Percentiles rank a stretch among this genome's conserved stretches.
phyloP scores from a whole-genome alignment of 2,888 invertebrate species.

The Epirrita christyi region DNA sequence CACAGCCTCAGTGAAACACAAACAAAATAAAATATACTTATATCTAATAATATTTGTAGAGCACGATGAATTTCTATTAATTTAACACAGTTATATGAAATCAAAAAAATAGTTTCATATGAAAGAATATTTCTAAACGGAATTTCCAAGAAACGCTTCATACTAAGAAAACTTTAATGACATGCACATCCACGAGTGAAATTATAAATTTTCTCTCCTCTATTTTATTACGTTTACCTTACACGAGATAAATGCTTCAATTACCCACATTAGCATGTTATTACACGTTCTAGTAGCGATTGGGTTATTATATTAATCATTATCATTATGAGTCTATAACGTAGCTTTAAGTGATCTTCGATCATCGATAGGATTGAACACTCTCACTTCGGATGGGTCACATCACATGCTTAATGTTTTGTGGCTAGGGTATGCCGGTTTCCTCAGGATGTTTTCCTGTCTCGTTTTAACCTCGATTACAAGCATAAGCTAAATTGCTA shows the following conservation, averaged over 20 bases:
- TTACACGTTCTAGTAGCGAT: constrained; percentile 9
- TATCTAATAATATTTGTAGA: background rate
- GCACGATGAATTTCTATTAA: background rate
- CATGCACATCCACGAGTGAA: constrained; percentile 34
- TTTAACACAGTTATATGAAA: background rate
- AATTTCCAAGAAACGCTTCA: constrained; percentile 13
- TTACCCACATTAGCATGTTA: constrained; percentile 36
- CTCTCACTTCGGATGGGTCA: no score
- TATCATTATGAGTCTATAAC: constrained; percentile 3
- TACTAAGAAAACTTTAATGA: constrained; percentile 19
- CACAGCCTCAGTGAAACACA: no score
- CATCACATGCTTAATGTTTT: no score
- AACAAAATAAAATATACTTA: no score
- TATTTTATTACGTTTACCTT: constrained; percentile 15
- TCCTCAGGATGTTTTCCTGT: no score
- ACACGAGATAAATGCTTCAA: constrained; percentile 32
- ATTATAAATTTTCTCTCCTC: constrained; percentile 32
- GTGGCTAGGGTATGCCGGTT: background rate
- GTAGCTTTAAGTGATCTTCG: no score
- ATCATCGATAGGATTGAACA: no score
- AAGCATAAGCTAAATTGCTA: background rate
- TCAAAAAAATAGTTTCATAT: background rate
- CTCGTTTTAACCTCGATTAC: no score
- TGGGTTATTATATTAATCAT: background rate
- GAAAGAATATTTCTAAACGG: background rate